Base-by-base conservation (phyloP, 2,888 invertebrate genomes). In the Campaea margaritaria region DNA sequence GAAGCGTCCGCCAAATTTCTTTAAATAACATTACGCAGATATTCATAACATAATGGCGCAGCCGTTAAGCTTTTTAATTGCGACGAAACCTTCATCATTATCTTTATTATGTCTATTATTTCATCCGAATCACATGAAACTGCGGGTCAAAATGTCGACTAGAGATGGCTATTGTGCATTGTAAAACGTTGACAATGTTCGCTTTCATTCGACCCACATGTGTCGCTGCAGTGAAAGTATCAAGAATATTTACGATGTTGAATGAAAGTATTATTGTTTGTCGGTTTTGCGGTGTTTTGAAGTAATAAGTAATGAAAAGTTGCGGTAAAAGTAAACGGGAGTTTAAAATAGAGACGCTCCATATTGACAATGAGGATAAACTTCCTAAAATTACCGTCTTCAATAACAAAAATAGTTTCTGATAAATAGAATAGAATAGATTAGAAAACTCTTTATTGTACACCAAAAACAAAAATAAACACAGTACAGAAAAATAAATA, bases 171-270 rank as follows among this genome's bases (percentile, higher is more conserved):
- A 89, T 89, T 89, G 87, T 90, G 81, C 79, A 83, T 84, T 86
- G 84, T 85, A 70, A 59, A 68, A 66, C 69, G 64, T 60, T 76
- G 78, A 78, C 84, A 84, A 79, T 82, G 78, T 78, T 82, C 81
- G 78, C 87, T 89, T 89, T 89, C 87, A 78, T 83, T 80, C 71
- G 73, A 58, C 73, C 81, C 80, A 82, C 80, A 81, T 84, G 79
- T 82, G 85, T 78, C 80, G 75, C 66, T 54, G 75, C 72, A 64
- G 68, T 70, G 73, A 72, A 74, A 75, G 72, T 64, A 62, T 57
- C 53, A 57, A 50, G 69, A 54, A 49, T 49, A 46, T 46, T 51
- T 52, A 59, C 45, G 44, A 62, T 39, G 48, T 36, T 27, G 38
- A 43, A 58, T 55, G 57, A 52, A 56, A 45, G 48, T 49, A 47